Evolutionary conservation across 2,888 invertebrate genomes (phyloP).

Genomic region (Athetis lepigone): DNA sequence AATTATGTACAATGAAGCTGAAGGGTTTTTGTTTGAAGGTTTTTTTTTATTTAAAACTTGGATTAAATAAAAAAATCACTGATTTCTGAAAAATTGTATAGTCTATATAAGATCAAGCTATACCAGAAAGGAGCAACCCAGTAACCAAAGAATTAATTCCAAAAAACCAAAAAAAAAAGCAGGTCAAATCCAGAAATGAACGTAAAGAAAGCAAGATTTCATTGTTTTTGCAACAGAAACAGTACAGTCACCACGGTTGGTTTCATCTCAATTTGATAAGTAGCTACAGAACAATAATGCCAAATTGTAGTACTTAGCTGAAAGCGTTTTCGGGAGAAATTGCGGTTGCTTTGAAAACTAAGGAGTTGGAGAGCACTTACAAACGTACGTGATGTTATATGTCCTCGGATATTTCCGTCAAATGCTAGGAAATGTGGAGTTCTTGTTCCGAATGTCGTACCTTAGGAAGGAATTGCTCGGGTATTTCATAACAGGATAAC

Average conservation of each 20-base stretch:
- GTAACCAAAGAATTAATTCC: too few relatives aligned
- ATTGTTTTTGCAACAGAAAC: constrained; percentile 41
- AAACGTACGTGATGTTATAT: constrained; percentile 38
- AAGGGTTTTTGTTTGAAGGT: too few relatives aligned
- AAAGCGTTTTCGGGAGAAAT: constrained; percentile 54
- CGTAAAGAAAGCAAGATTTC: constrained; percentile 16
- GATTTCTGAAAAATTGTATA: too few relatives aligned
- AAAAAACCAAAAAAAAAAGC: too few relatives aligned
- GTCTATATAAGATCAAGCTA: too few relatives aligned
- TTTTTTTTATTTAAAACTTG: too few relatives aligned
- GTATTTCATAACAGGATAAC: constrained; percentile 40
- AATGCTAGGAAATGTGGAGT: constrained; percentile 35
- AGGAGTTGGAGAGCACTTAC: constrained; percentile 49
- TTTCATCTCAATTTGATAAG: constrained; percentile 58
- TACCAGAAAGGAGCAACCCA: too few relatives aligned
- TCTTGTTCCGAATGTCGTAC: constrained; percentile 21
- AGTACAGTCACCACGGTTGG: constrained; percentile 46
- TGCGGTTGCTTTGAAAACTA: constrained; percentile 49
- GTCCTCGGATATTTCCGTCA: constrained; percentile 14
- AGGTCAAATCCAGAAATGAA: constrained; percentile 4
- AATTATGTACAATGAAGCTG: too few relatives aligned
- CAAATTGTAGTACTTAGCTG: constrained; percentile 58
- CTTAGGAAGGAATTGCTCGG: constrained; percentile 27
- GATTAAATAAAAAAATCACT: too few relatives aligned
- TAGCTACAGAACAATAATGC: constrained; percentile 51